Conservation (phyloP, 2,888 invertebrate genomes). For the Polydrusus tereticollis region DNA sequence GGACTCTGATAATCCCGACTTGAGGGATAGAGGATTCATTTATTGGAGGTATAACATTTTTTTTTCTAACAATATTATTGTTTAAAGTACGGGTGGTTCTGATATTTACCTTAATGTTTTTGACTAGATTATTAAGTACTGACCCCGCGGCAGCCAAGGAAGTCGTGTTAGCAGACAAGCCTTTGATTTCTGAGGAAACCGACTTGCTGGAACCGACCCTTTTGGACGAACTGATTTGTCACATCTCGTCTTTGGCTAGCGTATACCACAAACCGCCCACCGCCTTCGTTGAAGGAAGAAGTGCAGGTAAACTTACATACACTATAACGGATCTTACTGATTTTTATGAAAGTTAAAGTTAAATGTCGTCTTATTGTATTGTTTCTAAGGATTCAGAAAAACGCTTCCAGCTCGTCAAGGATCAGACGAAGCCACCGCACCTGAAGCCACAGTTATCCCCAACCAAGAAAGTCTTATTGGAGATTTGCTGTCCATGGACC, state of each 20-base stretch:
- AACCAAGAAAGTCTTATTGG: slow-evolving; percentile 96
- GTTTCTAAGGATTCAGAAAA: slow-evolving; percentile 78
- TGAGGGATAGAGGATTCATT: slow-evolving; percentile 98
- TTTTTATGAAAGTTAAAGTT: too few species aligned
- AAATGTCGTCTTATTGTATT: background rate
- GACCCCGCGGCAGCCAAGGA: slow-evolving; percentile 99
- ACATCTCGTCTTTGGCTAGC: slow-evolving; percentile 95
- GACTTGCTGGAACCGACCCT: slow-evolving; percentile 97
- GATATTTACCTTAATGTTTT: background rate
- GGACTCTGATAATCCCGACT: slow-evolving; percentile 98
- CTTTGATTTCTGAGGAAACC: slow-evolving; percentile 98
- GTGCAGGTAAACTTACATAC: slow-evolving; percentile 63
- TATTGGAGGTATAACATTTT: slow-evolving; percentile 93
- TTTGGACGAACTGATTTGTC: slow-evolving; percentile 97
- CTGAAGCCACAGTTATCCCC: slow-evolving; percentile 75
- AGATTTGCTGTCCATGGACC: slow-evolving; percentile 96
- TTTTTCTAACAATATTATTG: too few species aligned
- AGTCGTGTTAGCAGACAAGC: slow-evolving; percentile 98
- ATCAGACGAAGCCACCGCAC: slow-evolving; percentile 61
- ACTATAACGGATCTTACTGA: too few species aligned
- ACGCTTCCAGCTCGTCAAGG: slow-evolving; percentile 79
- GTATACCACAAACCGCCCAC: slow-evolving; percentile 99
- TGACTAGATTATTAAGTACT: slow-evolving; percentile 84
- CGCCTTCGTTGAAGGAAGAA: slow-evolving; percentile 94
- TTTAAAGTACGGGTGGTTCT: too few species aligned